These are phyloP conservation scores for Rafetus swinhoei DNA, from an alignment of 2,113 vertebrate species.

Conservation along the genomic window DNA sequence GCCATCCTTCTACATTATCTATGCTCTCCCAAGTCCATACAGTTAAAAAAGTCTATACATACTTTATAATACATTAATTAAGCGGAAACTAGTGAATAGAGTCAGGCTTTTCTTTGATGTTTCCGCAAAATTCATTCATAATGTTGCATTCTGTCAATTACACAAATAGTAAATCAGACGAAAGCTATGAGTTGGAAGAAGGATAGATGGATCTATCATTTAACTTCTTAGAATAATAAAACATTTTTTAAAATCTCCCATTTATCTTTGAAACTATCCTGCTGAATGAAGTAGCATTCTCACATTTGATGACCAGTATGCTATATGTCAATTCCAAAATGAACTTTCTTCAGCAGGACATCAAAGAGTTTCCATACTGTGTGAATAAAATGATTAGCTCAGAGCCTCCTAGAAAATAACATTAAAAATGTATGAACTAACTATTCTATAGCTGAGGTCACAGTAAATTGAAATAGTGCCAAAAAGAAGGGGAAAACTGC, in stretches of 20 bases:
- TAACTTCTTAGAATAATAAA: background rate
- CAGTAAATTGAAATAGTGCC: background rate
- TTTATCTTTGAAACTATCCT: background rate
- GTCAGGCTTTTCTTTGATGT: background rate
- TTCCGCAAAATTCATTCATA: background rate
- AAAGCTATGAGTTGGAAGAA: background rate
- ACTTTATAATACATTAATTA: background rate
- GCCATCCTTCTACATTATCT: background rate
- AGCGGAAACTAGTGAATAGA: background rate
- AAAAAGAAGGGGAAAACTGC: background rate
- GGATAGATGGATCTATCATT: background rate
- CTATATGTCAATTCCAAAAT: background rate
- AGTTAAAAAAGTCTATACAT: background rate
- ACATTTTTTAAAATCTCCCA: background rate
- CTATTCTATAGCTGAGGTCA: background rate
- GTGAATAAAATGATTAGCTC: conserved; percentile 2
- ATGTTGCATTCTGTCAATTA: background rate
- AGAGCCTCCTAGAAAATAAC: background rate
- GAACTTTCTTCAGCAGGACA: background rate
- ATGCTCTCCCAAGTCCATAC: background rate
- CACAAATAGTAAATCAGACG: conserved; percentile 20
- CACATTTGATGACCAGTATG: background rate
- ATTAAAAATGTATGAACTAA: conserved; percentile 17
- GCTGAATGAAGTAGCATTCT: background rate
- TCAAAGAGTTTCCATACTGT: background rate